Conservation (phyloP, 2,797 vertebrate genomes). For the Centroberyx gerrardi region DNA sequence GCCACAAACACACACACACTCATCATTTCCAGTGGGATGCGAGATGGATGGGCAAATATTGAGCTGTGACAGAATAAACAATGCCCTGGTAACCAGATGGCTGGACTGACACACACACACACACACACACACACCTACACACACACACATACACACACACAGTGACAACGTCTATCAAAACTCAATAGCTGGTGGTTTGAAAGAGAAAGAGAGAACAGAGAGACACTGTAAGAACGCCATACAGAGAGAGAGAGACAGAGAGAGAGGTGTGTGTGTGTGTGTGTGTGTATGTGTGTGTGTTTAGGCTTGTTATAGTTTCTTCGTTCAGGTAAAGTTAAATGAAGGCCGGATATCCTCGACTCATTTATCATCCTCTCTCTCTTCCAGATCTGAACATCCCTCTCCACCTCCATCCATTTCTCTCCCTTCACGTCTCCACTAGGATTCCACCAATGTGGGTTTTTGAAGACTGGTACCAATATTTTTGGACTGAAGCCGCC, state of each 20-base stretch:
- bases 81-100: slow-evolving; percentile 92
- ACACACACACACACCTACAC: slow-evolving; percentile 31
- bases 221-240: slow-evolving; percentile 35
- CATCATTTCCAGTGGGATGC: slow-evolving; percentile 86
- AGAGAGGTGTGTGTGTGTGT: slow-evolving; percentile 8
- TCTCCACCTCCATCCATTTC: slow-evolving; percentile 21
- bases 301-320: no score
- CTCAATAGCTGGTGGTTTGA: slow-evolving; percentile 46
- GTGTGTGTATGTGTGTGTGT: not conserved
- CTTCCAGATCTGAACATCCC: slow-evolving; percentile 14
- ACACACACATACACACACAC: slow-evolving; percentile 9
- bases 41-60: slow-evolving; percentile 95
- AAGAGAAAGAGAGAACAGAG: slow-evolving; percentile 41
- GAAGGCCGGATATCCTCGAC: not conserved
- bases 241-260: slow-evolving; percentile 77
- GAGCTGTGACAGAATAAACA: slow-evolving; percentile 94
- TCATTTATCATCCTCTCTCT: slow-evolving; percentile 32
- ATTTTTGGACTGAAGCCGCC: not conserved
- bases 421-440: slow-evolving; percentile 12
- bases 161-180: slow-evolving; percentile 47
- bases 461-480: not conserved
- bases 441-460: not conserved
- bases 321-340: not conserved
- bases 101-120: slow-evolving; percentile 73
- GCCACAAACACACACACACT: slow-evolving; percentile 1